Conservation (phyloP, 2,113 vertebrate genomes). For the Varanus komodoensis region DNA sequence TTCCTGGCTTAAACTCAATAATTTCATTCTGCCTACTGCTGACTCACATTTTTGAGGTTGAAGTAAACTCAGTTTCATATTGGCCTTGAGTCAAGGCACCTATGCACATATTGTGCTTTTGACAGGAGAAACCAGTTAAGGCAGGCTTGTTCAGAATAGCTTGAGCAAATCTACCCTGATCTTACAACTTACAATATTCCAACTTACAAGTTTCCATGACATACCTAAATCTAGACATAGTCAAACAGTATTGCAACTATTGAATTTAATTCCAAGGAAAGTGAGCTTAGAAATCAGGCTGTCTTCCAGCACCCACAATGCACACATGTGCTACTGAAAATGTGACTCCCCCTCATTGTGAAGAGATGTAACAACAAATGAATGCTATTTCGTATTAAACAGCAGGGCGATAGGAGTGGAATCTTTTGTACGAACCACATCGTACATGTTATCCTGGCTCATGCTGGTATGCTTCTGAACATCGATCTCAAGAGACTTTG, state of each 20-base stretch:
- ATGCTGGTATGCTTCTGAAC: too few species aligned
- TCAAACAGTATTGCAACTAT: not conserved
- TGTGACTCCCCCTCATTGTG: not conserved
- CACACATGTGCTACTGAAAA: not conserved
- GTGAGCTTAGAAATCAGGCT: not conserved
- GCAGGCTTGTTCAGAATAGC: accelerated
- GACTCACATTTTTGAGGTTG: not conserved
- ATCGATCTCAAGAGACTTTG: too few species aligned
- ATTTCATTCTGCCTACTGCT: not conserved
- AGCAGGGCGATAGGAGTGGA: too few species aligned
- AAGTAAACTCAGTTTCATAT: not conserved
- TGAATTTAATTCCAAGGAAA: not conserved
- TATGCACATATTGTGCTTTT: accelerated
- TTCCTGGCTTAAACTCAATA: not conserved
- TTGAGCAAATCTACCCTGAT: not conserved
- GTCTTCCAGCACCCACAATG: not conserved
- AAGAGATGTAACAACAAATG: not conserved
- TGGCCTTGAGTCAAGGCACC: accelerated
- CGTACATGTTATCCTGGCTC: too few species aligned
- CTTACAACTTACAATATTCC: not conserved
- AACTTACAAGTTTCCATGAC: slow-evolving; percentile 16
- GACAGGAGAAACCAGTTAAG: not conserved
- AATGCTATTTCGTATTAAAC: too few species aligned
- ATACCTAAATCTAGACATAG: too few species aligned
- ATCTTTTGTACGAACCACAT: too few species aligned